Evolutionary conservation across 2,888 invertebrate genomes (phyloP), one percentile per base, ranked within the genome.

Genomic region (Pediacus dermestoides): DNA sequence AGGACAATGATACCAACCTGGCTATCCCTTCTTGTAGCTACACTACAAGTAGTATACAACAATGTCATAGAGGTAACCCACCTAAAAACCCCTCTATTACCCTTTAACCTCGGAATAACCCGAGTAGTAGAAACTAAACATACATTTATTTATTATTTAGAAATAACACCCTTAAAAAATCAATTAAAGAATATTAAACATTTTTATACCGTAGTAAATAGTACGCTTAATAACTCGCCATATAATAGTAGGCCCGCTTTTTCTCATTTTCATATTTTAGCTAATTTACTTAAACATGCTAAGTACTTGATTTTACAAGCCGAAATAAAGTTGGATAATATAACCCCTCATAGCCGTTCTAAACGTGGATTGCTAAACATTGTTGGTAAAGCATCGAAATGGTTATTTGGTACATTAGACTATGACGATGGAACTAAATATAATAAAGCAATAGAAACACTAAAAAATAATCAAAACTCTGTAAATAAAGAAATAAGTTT

Each of bases 131-230:
- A 14, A 12, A 10, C 9, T 14, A 32, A 28, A 18, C 42, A 44
- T 26, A 44, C 37, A 16, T 44, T 44, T 27, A 27, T 44, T 16
- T 38, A 44, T 39, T 42, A 34, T 23, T 10, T 42, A 34, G 42
- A 44, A 30, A 31, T 41, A 26, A 21, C 15, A 7, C 34, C 31
- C 14, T 23, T 44, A 35, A 31, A 30, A 9, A 14, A 13, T 4
- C 15, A 27, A 22, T 10, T 43, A 30, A 35, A 43, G 16, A 37
- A 37, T 23, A 28, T 11, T 7, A 33, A 21, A 9, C 16, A 39
- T n/a, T 28, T 38, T 22, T 42, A 30, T 27, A 31, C 33, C 30
- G 15, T 12, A 4, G 10, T 42, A 22, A 38, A 38, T 10, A 25
- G 16, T 8, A 36, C 31, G 9, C 14, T 32, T 6, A 26, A 34